phyloP scores from a whole-genome alignment of 2,797 vertebrate species.

The Coluber constrictor region DNA sequence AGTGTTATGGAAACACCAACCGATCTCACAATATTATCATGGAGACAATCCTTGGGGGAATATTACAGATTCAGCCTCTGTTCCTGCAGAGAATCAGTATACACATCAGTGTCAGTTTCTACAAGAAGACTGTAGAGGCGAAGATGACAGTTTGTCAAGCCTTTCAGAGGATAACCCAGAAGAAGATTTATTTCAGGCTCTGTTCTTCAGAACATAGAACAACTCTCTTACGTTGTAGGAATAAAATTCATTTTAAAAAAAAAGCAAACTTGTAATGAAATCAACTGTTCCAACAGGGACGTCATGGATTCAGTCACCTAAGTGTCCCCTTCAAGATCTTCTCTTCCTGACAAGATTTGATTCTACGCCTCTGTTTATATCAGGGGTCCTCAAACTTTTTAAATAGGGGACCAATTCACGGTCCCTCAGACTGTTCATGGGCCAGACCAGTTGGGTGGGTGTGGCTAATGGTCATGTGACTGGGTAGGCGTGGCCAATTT shows the following conservation, averaged over 20 bases:
- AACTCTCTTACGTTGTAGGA: background rate
- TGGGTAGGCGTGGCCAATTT: too few species aligned
- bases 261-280: background rate
- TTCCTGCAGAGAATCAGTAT: background rate
- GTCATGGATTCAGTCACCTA: background rate
- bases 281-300: background rate
- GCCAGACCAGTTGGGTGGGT: too few species aligned
- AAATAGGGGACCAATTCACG: too few species aligned
- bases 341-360: background rate
- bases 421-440: too few species aligned
- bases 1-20: background rate
- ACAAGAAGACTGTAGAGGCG: background rate
- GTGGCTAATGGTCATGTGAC: too few species aligned
- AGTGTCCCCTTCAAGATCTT: background rate
- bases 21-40: background rate
- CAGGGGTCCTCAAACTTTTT: too few species aligned
- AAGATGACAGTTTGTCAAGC: background rate
- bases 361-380: too few species aligned
- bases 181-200: background rate
- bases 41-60: background rate
- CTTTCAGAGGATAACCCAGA: background rate
- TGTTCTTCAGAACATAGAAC: background rate
- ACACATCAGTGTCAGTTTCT: background rate
- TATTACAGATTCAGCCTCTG: background rate
- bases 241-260: background rate